These are phyloP conservation scores for Drosophila vallismaia DNA, from an alignment of 2,888 invertebrate species.

Conservation along the genomic window DNA sequence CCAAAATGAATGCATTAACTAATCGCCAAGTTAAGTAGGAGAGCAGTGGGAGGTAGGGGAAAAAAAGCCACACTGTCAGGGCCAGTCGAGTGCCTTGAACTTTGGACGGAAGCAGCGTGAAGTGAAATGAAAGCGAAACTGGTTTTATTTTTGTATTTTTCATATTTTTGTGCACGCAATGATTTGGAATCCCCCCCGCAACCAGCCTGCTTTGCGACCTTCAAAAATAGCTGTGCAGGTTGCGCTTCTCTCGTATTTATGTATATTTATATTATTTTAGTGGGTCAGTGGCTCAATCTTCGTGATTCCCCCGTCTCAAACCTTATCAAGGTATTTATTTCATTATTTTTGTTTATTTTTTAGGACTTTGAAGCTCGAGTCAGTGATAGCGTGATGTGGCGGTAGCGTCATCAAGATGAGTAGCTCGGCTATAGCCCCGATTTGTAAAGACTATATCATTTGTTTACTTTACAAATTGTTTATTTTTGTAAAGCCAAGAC, in stretches of 20 bases:
- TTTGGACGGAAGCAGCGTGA: conserved; percentile 14
- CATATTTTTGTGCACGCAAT: conserved; percentile 18
- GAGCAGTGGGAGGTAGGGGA: background rate
- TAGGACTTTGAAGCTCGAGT: conserved; percentile 28
- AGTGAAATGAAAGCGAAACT: conserved; percentile 35
- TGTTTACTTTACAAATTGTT: too few relatives aligned
- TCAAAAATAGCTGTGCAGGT: conserved; percentile 1
- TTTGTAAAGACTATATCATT: too few relatives aligned
- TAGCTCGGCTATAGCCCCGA: background rate
- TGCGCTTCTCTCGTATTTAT: background rate
- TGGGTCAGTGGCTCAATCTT: conserved; percentile 20
- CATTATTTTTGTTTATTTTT: background rate
- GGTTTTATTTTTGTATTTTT: conserved; percentile 16
- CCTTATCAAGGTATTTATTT: conserved; percentile 5
- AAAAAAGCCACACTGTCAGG: conserved; percentile 24
- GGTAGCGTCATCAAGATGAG: conserved; percentile 5
- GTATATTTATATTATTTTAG: conserved; percentile 12
- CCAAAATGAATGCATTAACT: background rate
- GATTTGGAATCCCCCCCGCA: conserved; percentile 1
- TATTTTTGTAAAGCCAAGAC: too few relatives aligned
- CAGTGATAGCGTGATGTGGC: conserved; percentile 16
- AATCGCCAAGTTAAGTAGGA: conserved; percentile 1
- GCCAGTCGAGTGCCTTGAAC: conserved; percentile 36
- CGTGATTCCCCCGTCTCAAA: background rate
- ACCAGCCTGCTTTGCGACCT: background rate